These are phyloP conservation scores for Nasua narica DNA, from an alignment of 2,797 vertebrate species.

Conservation along the genomic window DNA sequence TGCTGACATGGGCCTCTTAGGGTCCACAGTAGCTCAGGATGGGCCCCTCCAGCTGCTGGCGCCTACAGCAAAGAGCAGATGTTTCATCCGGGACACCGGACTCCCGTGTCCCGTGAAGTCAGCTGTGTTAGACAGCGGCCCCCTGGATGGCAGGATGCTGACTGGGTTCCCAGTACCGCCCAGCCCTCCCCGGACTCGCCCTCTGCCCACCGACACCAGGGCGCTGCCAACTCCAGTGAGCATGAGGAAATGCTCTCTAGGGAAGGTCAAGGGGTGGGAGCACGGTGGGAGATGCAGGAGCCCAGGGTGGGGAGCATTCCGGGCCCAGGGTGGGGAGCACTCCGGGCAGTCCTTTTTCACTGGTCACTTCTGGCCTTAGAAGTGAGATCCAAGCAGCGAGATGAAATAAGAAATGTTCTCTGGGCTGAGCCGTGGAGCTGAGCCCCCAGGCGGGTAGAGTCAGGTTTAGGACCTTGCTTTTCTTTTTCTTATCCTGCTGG, in stretches of 20 bases:
- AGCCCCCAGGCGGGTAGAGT: neutral
- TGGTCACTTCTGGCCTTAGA: neutral
- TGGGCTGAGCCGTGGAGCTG: neutral
- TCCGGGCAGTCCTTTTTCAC: neutral
- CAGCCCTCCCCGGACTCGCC: rapidly evolving
- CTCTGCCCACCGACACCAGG: neutral
- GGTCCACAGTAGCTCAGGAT: neutral
- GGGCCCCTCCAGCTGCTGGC: neutral
- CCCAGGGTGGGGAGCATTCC: neutral
- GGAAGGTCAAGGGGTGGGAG: neutral
- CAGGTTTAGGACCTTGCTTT: neutral
- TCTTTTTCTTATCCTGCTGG: neutral
- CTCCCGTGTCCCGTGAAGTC: neutral
- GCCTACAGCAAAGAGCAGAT: neutral
- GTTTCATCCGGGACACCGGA: neutral
- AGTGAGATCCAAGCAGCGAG: neutral
- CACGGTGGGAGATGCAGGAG: too few relatives aligned
- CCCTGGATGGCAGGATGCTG: neutral
- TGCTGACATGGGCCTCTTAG: neutral
- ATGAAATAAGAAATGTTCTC: neutral
- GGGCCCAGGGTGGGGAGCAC: neutral
- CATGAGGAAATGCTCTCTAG: neutral
- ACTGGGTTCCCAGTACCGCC: too few relatives aligned
- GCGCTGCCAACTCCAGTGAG: neutral
- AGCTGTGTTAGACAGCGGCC: neutral